Conservation (phyloP, 2,797 vertebrate genomes). For the Notoglanidium macrostoma region DNA sequence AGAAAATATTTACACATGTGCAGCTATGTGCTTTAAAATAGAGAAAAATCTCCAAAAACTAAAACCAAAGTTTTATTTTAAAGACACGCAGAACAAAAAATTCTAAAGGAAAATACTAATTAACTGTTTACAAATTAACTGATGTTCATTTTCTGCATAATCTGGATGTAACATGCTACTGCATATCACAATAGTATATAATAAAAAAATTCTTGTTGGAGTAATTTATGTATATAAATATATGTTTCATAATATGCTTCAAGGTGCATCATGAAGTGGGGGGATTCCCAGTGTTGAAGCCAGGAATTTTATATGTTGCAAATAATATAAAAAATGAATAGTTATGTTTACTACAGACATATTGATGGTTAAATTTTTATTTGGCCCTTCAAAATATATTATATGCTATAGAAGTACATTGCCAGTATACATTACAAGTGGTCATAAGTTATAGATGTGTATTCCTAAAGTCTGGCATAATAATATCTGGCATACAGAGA, state of each 20-base stretch:
- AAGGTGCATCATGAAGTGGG: neutral
- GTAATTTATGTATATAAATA: neutral
- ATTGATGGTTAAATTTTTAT: neutral
- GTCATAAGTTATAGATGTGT: neutral
- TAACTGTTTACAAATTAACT: neutral
- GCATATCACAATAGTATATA: neutral
- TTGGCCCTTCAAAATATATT: neutral
- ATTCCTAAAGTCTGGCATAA: neutral
- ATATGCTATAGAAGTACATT: neutral
- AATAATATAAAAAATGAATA: conserved; percentile 10
- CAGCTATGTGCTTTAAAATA: neutral
- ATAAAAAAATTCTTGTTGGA: neutral
- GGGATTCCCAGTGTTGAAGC: neutral
- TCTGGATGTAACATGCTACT: neutral
- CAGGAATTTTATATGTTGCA: neutral
- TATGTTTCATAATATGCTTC: no score
- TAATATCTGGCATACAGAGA: neutral
- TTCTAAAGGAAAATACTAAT: neutral
- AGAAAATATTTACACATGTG: neutral
- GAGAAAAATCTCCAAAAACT: neutral
- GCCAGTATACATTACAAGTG: neutral
- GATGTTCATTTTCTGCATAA: neutral
- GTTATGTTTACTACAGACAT: neutral
- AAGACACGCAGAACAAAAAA: neutral
- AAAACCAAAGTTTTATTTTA: neutral